Percentiles rank a stretch among this genome's conserved stretches.
Evolutionary conservation across 2,888 invertebrate species (phyloP).

Genomic region (Cephus pygmeus): DNA sequence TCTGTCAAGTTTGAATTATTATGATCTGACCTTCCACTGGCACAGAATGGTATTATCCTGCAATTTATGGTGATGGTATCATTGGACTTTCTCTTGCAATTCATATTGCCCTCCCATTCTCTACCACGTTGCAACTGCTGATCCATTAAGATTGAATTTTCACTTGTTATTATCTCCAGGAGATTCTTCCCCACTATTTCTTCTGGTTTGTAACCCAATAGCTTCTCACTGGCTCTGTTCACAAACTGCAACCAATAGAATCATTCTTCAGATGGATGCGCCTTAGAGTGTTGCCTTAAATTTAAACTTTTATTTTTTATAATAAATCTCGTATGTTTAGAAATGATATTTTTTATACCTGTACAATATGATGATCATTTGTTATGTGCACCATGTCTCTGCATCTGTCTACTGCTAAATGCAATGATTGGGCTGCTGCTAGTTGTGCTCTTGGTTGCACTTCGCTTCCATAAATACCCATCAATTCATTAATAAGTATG

Average conservation of each 20-base stretch:
- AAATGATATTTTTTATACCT: constrained; percentile 68
- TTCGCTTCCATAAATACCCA: constrained; percentile 83
- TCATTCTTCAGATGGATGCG: not conserved
- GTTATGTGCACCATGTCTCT: constrained; percentile 89
- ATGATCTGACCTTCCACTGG: constrained; percentile 70
- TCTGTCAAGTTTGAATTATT: not conserved
- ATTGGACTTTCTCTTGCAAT: constrained; percentile 80
- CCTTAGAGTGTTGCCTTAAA: too few relatives aligned
- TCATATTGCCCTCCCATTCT: constrained; percentile 82
- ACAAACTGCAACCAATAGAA: constrained; percentile 74
- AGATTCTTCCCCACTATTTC: constrained; percentile 74
- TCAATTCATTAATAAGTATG: constrained; percentile 74
- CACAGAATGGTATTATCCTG: constrained; percentile 81
- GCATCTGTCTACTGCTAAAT: constrained; percentile 87
- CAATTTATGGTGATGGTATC: constrained; percentile 84
- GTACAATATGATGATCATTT: constrained; percentile 84
- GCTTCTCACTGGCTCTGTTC: constrained; percentile 86
- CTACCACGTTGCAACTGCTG: constrained; percentile 74
- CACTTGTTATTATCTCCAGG: constrained; percentile 69
- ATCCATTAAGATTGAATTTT: constrained; percentile 70
- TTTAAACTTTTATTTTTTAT: not conserved
- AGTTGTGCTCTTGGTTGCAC: constrained; percentile 81
- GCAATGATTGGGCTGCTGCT: constrained; percentile 82
- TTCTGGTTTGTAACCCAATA: constrained; percentile 79
- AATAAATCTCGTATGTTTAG: not conserved